Evolutionary conservation across 2,113 vertebrate genomes (phyloP).

Genomic region (Crotophaga sulcirostris): DNA sequence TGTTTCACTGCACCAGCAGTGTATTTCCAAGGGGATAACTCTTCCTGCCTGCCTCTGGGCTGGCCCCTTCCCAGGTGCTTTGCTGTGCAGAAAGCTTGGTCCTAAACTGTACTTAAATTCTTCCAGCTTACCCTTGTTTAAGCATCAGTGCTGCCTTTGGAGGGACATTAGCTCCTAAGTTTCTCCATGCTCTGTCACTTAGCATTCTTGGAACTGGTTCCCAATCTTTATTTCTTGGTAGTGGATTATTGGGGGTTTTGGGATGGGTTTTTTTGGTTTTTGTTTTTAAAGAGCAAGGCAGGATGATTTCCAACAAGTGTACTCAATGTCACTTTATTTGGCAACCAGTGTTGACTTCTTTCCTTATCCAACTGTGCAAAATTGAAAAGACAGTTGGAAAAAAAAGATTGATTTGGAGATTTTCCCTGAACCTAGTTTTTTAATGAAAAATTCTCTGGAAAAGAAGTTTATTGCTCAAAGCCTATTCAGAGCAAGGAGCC

Average conservation of each 20-base stretch:
- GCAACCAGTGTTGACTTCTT: constrained; percentile 5
- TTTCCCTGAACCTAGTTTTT: constrained; percentile 17
- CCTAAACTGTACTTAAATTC: background rate
- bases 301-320: constrained; percentile 18
- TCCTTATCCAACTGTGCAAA: constrained; percentile 29
- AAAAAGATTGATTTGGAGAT: background rate
- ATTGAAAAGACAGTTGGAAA: constrained; percentile 37
- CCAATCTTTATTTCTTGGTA: background rate
- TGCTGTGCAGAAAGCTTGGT: background rate
- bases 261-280: background rate
- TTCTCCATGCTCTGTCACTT: background rate
- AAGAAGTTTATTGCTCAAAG: constrained; percentile 50
- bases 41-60: background rate
- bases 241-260: background rate
- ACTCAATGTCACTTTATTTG: constrained; percentile 27
- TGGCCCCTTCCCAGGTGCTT: background rate
- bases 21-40: background rate
- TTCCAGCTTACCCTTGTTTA: background rate
- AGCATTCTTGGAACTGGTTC: background rate
- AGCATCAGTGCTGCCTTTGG: background rate
- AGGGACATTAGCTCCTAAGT: background rate
- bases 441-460: constrained; percentile 39
- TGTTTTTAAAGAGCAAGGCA: background rate
- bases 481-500: background rate
- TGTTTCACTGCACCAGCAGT: background rate